A percentile compares a stretch with the other conserved stretches of the same genome.
phyloP scores from a whole-genome alignment of 35 echinoderm and acorn worm species.

The Ophioderma brevispina region DNA sequence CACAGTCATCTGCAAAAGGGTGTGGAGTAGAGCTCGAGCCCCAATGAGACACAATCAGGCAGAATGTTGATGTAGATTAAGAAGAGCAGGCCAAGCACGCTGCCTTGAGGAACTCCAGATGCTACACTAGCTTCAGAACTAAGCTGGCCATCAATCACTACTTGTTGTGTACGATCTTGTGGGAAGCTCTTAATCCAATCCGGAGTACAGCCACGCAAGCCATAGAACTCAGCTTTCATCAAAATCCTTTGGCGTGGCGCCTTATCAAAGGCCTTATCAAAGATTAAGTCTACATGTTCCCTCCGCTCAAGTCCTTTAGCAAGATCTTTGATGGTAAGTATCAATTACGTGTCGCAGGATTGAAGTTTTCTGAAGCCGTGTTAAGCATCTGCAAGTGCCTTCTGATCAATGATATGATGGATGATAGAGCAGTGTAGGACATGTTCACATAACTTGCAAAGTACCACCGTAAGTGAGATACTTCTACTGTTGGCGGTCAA shows the following conservation, averaged over 20 bases:
- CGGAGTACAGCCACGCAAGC: not conserved
- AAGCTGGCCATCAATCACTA: constrained; percentile 18
- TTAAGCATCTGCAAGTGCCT: constrained; percentile 14
- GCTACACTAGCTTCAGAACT: constrained; percentile 2
- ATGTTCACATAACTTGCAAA: constrained; percentile 56
- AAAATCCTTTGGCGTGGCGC: not conserved
- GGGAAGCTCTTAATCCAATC: constrained; percentile 40
- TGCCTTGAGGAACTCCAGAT: constrained; percentile 56
- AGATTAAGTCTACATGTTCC: not conserved
- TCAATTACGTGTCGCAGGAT: constrained; percentile 52
- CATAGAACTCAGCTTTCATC: constrained; percentile 9
- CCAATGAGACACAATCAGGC: not conserved
- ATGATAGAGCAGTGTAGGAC: constrained; percentile 41
- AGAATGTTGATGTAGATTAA: constrained; percentile 35
- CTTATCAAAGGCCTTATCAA: constrained; percentile 5
- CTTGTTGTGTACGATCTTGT: constrained; percentile 16
- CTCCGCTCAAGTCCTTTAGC: constrained; percentile 34
- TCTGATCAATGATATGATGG: constrained; percentile 13
- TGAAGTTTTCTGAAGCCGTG: constrained; percentile 39
- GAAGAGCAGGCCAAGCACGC: constrained; percentile 32
- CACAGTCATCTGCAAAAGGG: constrained; percentile 31
- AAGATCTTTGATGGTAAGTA: constrained; percentile 37
- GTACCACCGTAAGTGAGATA: constrained; percentile 48
- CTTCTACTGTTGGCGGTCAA: constrained; percentile 24
- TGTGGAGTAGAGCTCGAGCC: not conserved